Conservation (phyloP, 2,888 invertebrate species). For the Gortyna flavago region DNA sequence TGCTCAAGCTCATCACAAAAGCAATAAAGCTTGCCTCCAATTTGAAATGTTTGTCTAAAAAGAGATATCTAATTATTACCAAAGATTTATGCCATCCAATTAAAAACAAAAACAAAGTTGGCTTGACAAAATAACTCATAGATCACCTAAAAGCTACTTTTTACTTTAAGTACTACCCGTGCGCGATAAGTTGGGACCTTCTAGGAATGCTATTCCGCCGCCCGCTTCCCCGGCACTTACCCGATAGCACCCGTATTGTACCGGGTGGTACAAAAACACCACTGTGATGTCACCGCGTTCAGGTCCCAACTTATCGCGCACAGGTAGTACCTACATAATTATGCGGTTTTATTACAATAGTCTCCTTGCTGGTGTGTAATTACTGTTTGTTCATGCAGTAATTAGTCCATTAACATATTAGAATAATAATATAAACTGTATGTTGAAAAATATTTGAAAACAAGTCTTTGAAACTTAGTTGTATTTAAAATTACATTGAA, state of each 20-base stretch:
- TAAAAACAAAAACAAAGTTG: background rate
- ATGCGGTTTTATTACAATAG: background rate
- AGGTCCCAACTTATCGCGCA: no score
- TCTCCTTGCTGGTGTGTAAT: conserved; percentile 9
- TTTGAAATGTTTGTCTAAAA: background rate
- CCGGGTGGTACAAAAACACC: no score
- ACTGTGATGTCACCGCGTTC: no score
- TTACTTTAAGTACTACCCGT: no score
- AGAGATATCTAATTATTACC: background rate
- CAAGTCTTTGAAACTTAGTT: background rate
- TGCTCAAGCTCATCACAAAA: background rate
- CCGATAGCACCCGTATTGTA: no score
- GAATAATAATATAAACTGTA: conserved; percentile 25
- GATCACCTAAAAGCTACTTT: background rate
- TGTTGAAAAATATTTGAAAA: conserved; percentile 18
- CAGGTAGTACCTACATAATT: no score
- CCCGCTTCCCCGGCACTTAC: no score
- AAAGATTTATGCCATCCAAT: background rate
- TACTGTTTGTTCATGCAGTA: conserved; percentile 10
- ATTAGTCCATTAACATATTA: conserved; percentile 18
- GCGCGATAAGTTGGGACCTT: no score
- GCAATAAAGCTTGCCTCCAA: background rate
- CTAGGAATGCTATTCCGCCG: no score
- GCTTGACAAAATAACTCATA: background rate
- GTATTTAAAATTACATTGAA: background rate